phyloP scores from a whole-genome alignment of 1,140 invertebrate species.

The Drosophila sp. region DNA sequence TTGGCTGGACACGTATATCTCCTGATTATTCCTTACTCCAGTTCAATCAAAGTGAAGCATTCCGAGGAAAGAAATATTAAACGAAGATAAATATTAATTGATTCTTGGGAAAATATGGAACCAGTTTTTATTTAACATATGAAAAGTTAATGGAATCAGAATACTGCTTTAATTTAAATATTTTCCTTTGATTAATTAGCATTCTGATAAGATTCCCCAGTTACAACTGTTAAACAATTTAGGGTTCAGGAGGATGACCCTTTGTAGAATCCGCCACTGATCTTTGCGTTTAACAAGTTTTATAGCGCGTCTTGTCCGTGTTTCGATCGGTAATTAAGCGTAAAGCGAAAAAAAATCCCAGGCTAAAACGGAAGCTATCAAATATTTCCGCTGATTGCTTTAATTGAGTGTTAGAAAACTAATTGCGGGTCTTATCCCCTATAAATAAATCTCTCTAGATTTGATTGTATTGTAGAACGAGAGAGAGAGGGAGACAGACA shows the following conservation, averaged over 20 bases:
- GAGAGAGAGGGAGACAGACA: constrained; percentile 3
- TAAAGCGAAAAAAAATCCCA: constrained; percentile 26
- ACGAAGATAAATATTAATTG: no score
- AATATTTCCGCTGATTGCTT: constrained; percentile 60
- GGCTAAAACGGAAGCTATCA: constrained; percentile 69
- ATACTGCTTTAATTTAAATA: no score
- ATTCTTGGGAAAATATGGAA: no score
- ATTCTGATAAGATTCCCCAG: neutral
- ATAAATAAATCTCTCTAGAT: constrained; percentile 20
- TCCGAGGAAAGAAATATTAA: no score
- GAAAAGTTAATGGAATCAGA: no score
- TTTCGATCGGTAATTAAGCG: constrained; percentile 43
- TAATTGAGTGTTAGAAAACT: constrained; percentile 54
- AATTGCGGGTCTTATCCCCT: constrained; percentile 36
- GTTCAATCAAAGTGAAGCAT: no score
- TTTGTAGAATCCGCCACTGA: neutral
- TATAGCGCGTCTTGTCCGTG: constrained; percentile 10
- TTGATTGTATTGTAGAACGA: neutral
- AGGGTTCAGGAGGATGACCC: neutral
- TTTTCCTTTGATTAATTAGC: no score
- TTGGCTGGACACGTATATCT: no score
- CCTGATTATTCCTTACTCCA: no score
- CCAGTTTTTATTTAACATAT: no score
- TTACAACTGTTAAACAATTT: neutral
- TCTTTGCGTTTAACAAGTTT: constrained; percentile 1